phyloP scores from a whole-genome alignment of 2,888 invertebrate species.

The Cecidostiba fungosa region DNA sequence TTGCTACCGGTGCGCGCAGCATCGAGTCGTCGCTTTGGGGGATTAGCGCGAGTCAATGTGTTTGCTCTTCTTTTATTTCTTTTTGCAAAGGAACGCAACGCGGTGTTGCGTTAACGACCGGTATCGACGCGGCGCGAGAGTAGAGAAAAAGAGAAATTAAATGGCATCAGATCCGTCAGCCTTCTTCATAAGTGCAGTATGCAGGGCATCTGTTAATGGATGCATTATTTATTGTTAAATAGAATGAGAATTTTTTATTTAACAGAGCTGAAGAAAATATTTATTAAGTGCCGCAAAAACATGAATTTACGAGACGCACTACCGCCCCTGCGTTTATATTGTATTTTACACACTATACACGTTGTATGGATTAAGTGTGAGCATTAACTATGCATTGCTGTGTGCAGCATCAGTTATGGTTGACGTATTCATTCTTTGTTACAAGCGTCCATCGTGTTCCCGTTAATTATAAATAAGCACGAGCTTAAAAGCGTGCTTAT shows the following conservation, averaged over 20 bases:
- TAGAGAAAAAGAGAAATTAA: not conserved
- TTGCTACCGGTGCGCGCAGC: conserved; percentile 67
- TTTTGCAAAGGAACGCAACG: not conserved
- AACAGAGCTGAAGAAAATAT: not conserved
- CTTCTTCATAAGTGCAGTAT: no score
- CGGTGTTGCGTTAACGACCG: conserved; percentile 32
- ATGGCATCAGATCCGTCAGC: no score
- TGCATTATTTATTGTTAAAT: no score
- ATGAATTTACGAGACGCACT: no score
- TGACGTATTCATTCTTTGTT: not conserved
- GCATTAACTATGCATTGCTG: not conserved
- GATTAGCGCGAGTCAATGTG: conserved; percentile 32
- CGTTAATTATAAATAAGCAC: not conserved
- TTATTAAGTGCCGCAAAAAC: no score
- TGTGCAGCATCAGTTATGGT: not conserved
- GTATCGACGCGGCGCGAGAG: conserved; percentile 37
- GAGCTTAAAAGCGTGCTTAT: conserved; percentile 2
- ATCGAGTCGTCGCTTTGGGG: conserved; percentile 49
- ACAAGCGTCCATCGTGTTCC: not conserved
- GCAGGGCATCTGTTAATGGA: no score
- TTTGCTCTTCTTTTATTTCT: not conserved
- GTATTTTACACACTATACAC: no score
- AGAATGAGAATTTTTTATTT: no score
- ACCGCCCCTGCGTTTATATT: no score
- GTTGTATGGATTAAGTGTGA: not conserved